Evolutionary conservation across 2,113 vertebrate species (phyloP), one percentile per base, ranked within the genome.

Genomic region (Cavia porcellus): DNA sequence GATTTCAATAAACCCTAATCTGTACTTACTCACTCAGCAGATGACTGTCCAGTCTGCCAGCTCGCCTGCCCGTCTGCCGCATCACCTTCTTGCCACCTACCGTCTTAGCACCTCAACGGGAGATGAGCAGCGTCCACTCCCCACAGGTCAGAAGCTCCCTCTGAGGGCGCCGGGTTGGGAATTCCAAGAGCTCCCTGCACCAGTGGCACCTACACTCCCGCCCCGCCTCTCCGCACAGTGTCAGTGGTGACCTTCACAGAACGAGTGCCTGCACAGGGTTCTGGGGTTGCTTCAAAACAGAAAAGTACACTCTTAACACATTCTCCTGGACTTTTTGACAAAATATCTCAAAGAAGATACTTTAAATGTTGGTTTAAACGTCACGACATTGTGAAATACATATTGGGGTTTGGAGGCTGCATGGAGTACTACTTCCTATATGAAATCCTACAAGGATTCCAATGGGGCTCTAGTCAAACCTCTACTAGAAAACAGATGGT

Each of bases 1-100:
- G 57, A 92, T 89, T 88, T 85, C 66, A 95, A 32, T 86, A 75
- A 81, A 77, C 47, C 25, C 89, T 68, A 80, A 64, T 17, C 35
- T 22, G 92, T 77, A 14, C 42, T 87, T 95, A 93, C 92, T 74
- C 83, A 90, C 74, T 90, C 55, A 89, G 59, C 68, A 89, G 55
- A 75, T 35, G 86, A 90, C 55, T 47, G 8, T 70, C 70, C 42
- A 28, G 47, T 50, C 20, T 96, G 50, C 86, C 24, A 28, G 12
- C n/a, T 28, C 17, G 7, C 32, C n/a, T 89, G 66, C 55, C 68
- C 35, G 77, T 85, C 30, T 80, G 55, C 30, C 42, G 45, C 86
- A 64, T 66, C 84, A 89, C 64, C 38, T 45, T 87, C 62, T 89
- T 25, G 45, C 52, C 45, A 25, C 10, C 42, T 25, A 57, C n/a